phyloP scores from a whole-genome alignment of 2,888 invertebrate species.

The Harpagoxenus sublaevis region DNA sequence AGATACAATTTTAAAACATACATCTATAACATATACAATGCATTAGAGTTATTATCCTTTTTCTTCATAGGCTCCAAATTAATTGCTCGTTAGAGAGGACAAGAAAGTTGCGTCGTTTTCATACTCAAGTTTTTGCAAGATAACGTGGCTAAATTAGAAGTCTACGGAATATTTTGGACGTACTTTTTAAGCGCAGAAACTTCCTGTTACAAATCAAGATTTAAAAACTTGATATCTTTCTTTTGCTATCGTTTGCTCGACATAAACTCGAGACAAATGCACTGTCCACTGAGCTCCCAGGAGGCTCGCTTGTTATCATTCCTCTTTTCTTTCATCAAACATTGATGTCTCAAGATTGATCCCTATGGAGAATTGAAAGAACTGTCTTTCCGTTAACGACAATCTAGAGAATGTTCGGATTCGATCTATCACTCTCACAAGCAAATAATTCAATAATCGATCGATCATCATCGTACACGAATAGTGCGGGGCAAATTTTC shows the following conservation, averaged over 20 bases:
- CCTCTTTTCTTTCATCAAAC: neutral
- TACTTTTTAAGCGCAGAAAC: neutral
- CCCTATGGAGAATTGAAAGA: neutral
- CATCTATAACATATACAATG: neutral
- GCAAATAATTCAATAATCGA: slow-evolving; percentile 22
- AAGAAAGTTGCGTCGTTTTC: neutral
- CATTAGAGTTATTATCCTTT: neutral
- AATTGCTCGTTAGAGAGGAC: neutral
- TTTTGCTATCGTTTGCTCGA: slow-evolving; percentile 1
- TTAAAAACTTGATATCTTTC: slow-evolving; percentile 33
- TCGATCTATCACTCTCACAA: slow-evolving; percentile 5
- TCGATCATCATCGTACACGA: slow-evolving; percentile 22
- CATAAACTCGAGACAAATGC: slow-evolving; percentile 27
- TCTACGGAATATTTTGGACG: neutral
- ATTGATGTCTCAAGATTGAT: neutral
- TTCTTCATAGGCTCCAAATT: neutral
- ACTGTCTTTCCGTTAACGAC: neutral
- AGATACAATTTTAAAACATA: neutral
- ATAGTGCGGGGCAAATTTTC: slow-evolving; percentile 7
- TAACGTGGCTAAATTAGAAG: neutral
- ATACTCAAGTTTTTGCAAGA: neutral
- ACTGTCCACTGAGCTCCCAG: neutral
- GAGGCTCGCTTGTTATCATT: slow-evolving; percentile 15
- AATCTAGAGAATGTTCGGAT: neutral
- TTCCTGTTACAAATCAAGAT: slow-evolving; percentile 29